Percentiles rank a stretch among this genome's conserved stretches.
phyloP scores from a whole-genome alignment of 2,888 invertebrate species.

The Ariolimax columbianus region DNA sequence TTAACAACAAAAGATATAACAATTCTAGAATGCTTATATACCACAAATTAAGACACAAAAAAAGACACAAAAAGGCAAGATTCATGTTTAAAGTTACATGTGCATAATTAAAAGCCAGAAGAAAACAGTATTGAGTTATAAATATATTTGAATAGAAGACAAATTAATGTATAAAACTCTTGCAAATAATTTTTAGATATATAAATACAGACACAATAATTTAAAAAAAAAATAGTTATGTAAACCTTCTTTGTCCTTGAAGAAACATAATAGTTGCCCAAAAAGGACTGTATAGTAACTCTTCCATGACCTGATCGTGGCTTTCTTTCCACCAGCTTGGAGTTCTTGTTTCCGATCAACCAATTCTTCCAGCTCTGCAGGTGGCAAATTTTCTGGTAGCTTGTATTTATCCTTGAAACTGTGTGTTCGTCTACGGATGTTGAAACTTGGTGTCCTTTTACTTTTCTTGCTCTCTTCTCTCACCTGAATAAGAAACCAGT shows the following conservation, averaged over 20 bases:
- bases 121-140: no score
- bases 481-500: slow-evolving; percentile 19
- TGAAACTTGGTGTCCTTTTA: slow-evolving; percentile 96
- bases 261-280: slow-evolving; percentile 97
- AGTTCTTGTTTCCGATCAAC: slow-evolving; percentile 96
- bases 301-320: slow-evolving; percentile 97
- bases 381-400: slow-evolving; percentile 83
- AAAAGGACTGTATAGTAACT: slow-evolving; percentile 95
- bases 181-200: not conserved
- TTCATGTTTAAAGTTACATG: no score
- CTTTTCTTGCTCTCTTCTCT: slow-evolving; percentile 70
- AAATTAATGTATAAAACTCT: not conserved
- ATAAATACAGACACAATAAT: not conserved
- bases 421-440: slow-evolving; percentile 91
- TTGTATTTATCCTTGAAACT: slow-evolving; percentile 84
- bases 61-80: no score
- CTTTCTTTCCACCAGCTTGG: slow-evolving; percentile 94
- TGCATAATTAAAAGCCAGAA: no score
- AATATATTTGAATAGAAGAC: not conserved
- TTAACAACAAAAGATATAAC: no score
- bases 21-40: no score
- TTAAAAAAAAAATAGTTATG: not conserved
- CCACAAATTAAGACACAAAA: no score
- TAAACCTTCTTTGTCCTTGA: slow-evolving; percentile 89
- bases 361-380: slow-evolving; percentile 93